Evolutionary conservation across 2,113 vertebrate species (phyloP).

Genomic region (Dicentrarchus labrax): DNA sequence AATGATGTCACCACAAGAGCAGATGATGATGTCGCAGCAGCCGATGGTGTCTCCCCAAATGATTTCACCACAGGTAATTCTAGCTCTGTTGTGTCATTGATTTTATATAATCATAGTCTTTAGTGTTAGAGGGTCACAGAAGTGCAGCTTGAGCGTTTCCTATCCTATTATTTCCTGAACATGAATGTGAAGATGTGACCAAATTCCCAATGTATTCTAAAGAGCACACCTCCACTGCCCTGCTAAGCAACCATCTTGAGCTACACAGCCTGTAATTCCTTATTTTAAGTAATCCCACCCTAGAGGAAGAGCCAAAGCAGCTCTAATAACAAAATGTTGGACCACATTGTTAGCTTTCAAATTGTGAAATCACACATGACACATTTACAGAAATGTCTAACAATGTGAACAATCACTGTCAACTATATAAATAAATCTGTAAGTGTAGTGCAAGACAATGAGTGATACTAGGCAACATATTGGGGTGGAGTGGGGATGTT

Average conservation of each 20-base stretch:
- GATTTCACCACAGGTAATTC: constrained; percentile 68
- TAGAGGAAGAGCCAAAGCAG: background rate
- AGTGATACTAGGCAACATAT: background rate
- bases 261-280: background rate
- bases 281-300: background rate
- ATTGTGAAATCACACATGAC: background rate
- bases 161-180: too few relatives aligned
- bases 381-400: too few relatives aligned
- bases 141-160: background rate
- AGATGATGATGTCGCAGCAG: constrained; percentile 42
- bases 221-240: background rate
- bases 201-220: too few relatives aligned
- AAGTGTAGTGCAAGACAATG: background rate
- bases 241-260: background rate
- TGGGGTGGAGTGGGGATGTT: background rate
- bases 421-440: background rate
- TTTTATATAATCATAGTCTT: background rate
- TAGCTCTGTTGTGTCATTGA: constrained; percentile 25
- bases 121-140: background rate
- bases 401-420: too few relatives aligned
- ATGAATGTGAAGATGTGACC: background rate
- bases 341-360: background rate
- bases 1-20: constrained; percentile 53
- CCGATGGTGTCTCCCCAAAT: constrained; percentile 51
- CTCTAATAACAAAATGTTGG: background rate